These are phyloP conservation scores for Trichogramma dendrolimi DNA, from an alignment of 2,888 invertebrate species.

Conservation along the genomic window DNA sequence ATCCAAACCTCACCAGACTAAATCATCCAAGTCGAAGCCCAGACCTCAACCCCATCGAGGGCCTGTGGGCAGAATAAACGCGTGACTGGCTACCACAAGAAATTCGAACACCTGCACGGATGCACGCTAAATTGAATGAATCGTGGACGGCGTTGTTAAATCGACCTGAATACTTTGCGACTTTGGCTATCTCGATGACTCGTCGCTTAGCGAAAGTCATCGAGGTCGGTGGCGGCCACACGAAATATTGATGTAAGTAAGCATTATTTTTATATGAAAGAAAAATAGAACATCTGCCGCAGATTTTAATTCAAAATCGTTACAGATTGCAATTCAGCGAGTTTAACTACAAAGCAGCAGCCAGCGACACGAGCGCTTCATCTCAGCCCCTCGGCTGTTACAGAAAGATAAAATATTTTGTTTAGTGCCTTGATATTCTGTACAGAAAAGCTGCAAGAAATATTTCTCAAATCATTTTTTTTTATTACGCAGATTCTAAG, in stretches of 20 bases:
- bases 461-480: too few relatives aligned
- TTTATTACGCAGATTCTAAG: too few relatives aligned
- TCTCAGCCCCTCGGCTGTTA: too few relatives aligned
- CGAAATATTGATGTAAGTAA: not conserved
- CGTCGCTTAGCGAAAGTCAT: not conserved
- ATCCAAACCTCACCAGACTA: not conserved
- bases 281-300: too few relatives aligned
- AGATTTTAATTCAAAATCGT: too few relatives aligned
- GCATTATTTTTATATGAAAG: too few relatives aligned
- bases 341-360: too few relatives aligned
- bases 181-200: not conserved
- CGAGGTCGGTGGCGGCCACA: not conserved
- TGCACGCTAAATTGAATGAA: not conserved
- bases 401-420: too few relatives aligned
- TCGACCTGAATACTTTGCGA: not conserved
- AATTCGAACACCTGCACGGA: not conserved
- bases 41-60: not conserved
- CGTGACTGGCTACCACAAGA: not conserved
- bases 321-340: too few relatives aligned
- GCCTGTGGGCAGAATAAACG: not conserved
- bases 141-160: not conserved
- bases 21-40: not conserved
- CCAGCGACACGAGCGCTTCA: too few relatives aligned
- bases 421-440: fast-evolving
- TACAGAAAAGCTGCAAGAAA: too few relatives aligned